Evolutionary conservation across 1,140 invertebrate species (phyloP).

Genomic region (Listronotus oregonensis): DNA sequence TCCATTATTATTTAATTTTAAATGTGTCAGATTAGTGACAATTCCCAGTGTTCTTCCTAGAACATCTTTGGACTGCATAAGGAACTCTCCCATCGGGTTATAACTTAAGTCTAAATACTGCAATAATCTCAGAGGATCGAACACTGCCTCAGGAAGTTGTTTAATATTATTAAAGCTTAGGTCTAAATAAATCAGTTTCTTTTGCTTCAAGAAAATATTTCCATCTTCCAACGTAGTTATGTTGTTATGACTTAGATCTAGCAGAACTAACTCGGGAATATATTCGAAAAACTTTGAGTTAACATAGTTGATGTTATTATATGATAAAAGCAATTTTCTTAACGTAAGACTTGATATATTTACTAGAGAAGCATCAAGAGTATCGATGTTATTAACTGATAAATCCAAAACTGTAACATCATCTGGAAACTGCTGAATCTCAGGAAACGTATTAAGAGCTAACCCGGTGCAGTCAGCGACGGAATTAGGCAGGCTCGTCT

Average conservation of each 20-base stretch:
- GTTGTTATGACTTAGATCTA: constrained; percentile 61
- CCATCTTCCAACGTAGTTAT: constrained; percentile 54
- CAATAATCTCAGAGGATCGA: constrained; percentile 36
- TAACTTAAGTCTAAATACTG: constrained; percentile 49
- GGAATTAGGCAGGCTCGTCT: constrained; percentile 20
- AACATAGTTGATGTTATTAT: constrained; percentile 57
- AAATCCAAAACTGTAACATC: constrained; percentile 44
- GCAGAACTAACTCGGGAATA: constrained; percentile 55
- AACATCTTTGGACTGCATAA: constrained; percentile 33
- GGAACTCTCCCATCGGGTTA: constrained; percentile 42
- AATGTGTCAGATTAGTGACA: constrained; percentile 37
- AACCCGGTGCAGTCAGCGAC: constrained; percentile 42
- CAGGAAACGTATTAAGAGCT: constrained; percentile 36
- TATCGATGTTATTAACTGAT: constrained; percentile 46
- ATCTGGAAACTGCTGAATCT: constrained; percentile 26
- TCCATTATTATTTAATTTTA: constrained; percentile 45
- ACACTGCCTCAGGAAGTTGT: constrained; percentile 39
- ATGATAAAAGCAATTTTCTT: constrained; percentile 36
- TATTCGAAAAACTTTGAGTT: constrained; percentile 49
- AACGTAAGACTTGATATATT: constrained; percentile 29
- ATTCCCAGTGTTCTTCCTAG: constrained; percentile 36
- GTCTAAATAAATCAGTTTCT: constrained; percentile 56
- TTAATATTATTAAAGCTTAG: constrained; percentile 52
- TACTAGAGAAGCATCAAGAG: constrained; percentile 35
- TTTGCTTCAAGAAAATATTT: constrained; percentile 54